Base-by-base conservation (phyloP, 2,113 vertebrate genomes). In the Caranx ignobilis region DNA sequence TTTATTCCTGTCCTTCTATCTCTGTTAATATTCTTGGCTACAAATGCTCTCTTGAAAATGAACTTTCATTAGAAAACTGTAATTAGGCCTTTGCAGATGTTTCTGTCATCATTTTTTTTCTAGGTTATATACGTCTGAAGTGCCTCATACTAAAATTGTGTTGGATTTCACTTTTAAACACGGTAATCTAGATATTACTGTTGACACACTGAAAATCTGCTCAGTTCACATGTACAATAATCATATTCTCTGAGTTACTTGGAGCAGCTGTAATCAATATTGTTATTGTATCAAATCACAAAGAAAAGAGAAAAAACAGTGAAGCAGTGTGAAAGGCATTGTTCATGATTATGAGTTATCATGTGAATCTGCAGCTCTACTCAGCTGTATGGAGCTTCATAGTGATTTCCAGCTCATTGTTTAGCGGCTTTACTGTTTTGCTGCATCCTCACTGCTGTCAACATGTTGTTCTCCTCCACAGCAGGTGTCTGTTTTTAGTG, bases 21-120 rank as follows among this genome's bases (percentile, higher is more conserved):
- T 5, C 50, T 65, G 32, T 78, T 59, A 66, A 81, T 78, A 71
- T 81, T 70, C 34, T 64, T 55, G 63, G 41, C 48, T 76, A 21
- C 37, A 70, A 77, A 64, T 41, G 67, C 15, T 39, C n/a, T 57
- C 62, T 70, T 78, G 70, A 73, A 72, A 87, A 87, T 72, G 21
- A 72, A 87, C 86, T 72, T 21, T 68, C 68, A 84, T 86, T 86
- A 79, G 19, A 72, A 50, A n/a, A 8, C 18, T 52, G 34, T 59
- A 47, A 72, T 54, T 47, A 37, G 31, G 16, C 13, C 18, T 61
- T 15, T 43, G 73, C 66, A 70, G 65, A 52, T 75, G 31, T 69
- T 77, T 79, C 32, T 43, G 37, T 10, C n/a, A 2, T 41, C 11
- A 10, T 41, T 11, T 50, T 19, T 16, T 47, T 59, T 48, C 71